Conservation (phyloP, 2,888 invertebrate species). For the Helleia helle region DNA sequence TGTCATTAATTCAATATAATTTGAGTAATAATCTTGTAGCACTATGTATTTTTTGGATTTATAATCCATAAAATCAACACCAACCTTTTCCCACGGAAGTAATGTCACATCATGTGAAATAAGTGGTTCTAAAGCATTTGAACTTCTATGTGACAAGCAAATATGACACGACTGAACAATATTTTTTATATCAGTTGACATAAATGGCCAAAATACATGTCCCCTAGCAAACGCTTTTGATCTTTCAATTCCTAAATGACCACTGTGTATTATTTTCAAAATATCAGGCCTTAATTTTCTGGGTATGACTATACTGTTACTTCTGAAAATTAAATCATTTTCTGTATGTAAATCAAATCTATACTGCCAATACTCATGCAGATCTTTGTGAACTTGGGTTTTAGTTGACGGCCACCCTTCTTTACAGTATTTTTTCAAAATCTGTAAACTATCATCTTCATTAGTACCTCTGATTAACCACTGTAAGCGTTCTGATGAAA, state of each 20-base stretch:
- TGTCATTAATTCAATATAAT: constrained; percentile 20
- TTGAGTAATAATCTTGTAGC: constrained; percentile 22
- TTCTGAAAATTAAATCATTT: neutral
- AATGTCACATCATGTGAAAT: constrained; percentile 7
- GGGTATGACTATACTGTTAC: neutral
- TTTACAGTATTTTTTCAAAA: neutral
- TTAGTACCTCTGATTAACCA: constrained; percentile 1
- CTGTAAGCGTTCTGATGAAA: constrained; percentile 12
- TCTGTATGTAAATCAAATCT: neutral
- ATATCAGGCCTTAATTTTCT: constrained; percentile 17
- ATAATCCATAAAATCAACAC: constrained; percentile 21
- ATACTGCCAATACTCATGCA: constrained; percentile 1
- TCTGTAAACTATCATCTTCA: neutral
- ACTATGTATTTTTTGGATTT: constrained; percentile 18
- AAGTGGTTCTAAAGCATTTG: constrained; percentile 18
- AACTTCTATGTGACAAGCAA: constrained; percentile 15
- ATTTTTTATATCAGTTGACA: constrained; percentile 17
- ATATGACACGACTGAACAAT: constrained; percentile 13
- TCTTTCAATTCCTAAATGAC: constrained; percentile 17
- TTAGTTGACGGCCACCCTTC: neutral
- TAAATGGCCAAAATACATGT: constrained; percentile 21
- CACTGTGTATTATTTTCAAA: constrained; percentile 12
- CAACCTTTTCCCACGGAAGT: constrained; percentile 21
- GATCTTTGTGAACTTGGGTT: constrained; percentile 1
- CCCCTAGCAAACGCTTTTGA: constrained; percentile 21